phyloP scores from a whole-genome alignment of 2,888 invertebrate species.

The Xanthorhoe spadicearia region DNA sequence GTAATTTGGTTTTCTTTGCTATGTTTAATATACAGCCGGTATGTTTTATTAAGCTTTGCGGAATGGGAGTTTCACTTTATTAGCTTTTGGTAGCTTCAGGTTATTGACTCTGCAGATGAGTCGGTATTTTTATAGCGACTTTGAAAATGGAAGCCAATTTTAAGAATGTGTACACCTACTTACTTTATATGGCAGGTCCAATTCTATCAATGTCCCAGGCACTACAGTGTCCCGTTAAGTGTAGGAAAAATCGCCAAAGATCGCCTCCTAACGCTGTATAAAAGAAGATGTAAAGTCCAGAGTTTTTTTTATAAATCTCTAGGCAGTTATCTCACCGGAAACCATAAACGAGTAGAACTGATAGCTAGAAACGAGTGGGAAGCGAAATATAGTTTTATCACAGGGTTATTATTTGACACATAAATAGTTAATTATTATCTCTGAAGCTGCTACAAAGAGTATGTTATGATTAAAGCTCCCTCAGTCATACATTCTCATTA shows the following conservation, averaged over 20 bases:
- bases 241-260: too few relatives aligned
- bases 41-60: slow-evolving; percentile 31
- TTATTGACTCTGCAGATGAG: slow-evolving; percentile 1
- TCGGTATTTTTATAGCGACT: background rate
- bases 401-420: background rate
- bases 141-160: background rate
- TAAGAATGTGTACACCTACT: too few relatives aligned
- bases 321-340: too few relatives aligned
- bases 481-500: slow-evolving; percentile 25
- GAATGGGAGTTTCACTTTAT: slow-evolving; percentile 15
- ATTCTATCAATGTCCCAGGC: too few relatives aligned
- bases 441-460: background rate
- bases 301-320: too few relatives aligned
- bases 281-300: too few relatives aligned
- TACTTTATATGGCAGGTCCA: too few relatives aligned
- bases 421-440: background rate
- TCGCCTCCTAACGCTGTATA: too few relatives aligned
- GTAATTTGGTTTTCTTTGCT: slow-evolving; percentile 62
- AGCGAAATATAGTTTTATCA: too few relatives aligned
- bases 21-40: slow-evolving; percentile 47
- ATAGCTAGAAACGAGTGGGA: too few relatives aligned
- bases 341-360: too few relatives aligned
- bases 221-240: too few relatives aligned
- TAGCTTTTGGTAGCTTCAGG: slow-evolving; percentile 7
- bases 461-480: slow-evolving; percentile 23